A percentile compares a stretch with the other conserved stretches of the same genome.
Conservation (phyloP, 2,797 vertebrate genomes). For the Bovichtus variegatus region DNA sequence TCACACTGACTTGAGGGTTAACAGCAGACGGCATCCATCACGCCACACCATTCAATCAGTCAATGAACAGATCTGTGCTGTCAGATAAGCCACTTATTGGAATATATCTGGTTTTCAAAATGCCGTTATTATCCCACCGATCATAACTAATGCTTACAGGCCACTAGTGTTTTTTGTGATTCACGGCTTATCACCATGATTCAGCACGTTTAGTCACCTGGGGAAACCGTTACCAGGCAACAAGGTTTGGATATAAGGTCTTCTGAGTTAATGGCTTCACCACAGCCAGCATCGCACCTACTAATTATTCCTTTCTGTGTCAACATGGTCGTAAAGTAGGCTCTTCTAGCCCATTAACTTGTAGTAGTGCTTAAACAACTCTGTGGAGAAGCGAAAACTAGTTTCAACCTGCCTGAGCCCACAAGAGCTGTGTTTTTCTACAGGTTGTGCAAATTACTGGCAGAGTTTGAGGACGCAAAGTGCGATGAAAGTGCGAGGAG, state of each 20-base stretch:
- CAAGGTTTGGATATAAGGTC: conserved; percentile 53
- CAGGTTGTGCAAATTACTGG: conserved; percentile 67
- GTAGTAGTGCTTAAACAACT: conserved; percentile 75
- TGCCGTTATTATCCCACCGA: conserved; percentile 49
- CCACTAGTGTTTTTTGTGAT: conserved; percentile 43
- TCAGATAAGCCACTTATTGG: conserved; percentile 60
- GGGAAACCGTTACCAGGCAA: conserved; percentile 75
- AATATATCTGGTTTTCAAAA: conserved; percentile 57
- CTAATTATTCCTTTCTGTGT: conserved; percentile 75
- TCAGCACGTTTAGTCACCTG: conserved; percentile 69
- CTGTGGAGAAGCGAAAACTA: conserved; percentile 48
- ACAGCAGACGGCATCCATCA: conserved; percentile 52
- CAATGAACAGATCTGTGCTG: conserved; percentile 52
- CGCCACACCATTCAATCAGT: conserved; percentile 35
- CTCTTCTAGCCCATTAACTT: conserved; percentile 71
- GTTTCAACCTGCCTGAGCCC: conserved; percentile 53
- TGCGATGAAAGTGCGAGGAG: conserved; percentile 56
- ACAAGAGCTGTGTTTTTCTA: conserved; percentile 52
- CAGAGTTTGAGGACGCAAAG: conserved; percentile 40
- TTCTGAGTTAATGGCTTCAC: conserved; percentile 52
- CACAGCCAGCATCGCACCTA: conserved; percentile 29
- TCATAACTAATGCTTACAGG: conserved; percentile 42
- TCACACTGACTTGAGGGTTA: conserved; percentile 40
- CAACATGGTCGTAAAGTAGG: conserved; percentile 65
- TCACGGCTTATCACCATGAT: conserved; percentile 53